phyloP scores from a whole-genome alignment of 2,888 invertebrate species.

The Pyrocoelia pectoralis region DNA sequence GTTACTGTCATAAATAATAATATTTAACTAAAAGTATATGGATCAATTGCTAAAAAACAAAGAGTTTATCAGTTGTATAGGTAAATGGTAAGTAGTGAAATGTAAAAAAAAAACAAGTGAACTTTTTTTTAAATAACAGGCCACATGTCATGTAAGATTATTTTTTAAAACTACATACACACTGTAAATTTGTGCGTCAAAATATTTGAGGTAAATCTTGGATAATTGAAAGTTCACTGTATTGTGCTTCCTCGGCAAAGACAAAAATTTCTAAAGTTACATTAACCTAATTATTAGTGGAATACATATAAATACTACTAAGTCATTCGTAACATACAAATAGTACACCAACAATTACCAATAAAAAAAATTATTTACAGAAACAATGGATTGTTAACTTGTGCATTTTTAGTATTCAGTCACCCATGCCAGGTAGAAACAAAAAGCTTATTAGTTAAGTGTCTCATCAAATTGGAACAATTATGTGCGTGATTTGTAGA shows the following conservation, averaged over 20 bases:
- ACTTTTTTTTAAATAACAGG: too few relatives aligned
- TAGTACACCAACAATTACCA: neutral
- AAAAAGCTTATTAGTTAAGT: slow-evolving; percentile 21
- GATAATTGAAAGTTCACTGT: neutral
- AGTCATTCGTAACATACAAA: neutral
- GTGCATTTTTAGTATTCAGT: neutral
- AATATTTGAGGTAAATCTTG: neutral
- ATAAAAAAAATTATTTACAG: neutral
- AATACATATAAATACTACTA: neutral
- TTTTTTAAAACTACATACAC: too few relatives aligned
- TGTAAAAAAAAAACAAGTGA: too few relatives aligned
- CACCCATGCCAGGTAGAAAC: slow-evolving; percentile 4
- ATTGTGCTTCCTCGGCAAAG: neutral
- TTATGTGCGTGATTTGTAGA: slow-evolving; percentile 9
- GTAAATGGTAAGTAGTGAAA: too few relatives aligned
- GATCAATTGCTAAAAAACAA: too few relatives aligned
- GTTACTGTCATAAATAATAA: too few relatives aligned
- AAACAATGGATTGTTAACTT: neutral
- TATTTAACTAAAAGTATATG: too few relatives aligned
- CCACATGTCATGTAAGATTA: too few relatives aligned
- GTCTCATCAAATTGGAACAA: slow-evolving; percentile 35
- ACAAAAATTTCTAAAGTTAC: slow-evolving; percentile 1
- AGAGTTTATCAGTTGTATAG: too few relatives aligned
- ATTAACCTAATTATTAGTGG: neutral
- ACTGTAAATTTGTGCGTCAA: too few relatives aligned